These are phyloP conservation scores for Serranus cabrilla DNA, from an alignment of 2,797 vertebrate species.

Conservation along the genomic window DNA sequence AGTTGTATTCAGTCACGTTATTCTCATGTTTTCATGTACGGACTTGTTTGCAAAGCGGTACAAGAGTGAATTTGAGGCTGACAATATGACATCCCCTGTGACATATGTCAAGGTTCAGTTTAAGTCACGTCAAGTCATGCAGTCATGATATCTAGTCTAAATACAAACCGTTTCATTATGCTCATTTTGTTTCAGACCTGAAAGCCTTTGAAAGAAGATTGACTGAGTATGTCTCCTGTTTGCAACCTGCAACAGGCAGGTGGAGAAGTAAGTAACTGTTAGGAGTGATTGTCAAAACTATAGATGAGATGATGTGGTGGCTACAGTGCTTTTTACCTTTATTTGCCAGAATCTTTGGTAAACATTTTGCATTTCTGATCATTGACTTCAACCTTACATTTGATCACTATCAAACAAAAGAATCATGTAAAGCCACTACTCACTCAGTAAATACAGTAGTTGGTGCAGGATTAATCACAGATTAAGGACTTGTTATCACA, in stretches of 20 bases:
- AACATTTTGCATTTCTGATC: not conserved
- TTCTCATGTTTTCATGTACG: not conserved
- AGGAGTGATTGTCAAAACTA: not conserved
- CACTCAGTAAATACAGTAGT: not conserved
- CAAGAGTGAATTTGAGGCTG: not conserved
- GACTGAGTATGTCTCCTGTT: constrained; percentile 97
- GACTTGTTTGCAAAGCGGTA: not conserved
- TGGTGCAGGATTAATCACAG: not conserved
- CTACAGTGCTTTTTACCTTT: not conserved
- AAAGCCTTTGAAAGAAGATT: constrained; percentile 99
- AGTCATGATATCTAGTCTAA: not conserved
- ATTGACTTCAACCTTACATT: not conserved
- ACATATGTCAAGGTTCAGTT: too few species aligned
- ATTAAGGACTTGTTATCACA: not conserved
- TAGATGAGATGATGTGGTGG: not conserved
- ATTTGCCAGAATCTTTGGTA: not conserved
- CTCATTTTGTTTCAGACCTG: constrained; percentile 88
- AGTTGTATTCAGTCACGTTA: not conserved
- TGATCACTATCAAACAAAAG: not conserved
- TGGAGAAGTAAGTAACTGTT: constrained; percentile 95
- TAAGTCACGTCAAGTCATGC: not conserved
- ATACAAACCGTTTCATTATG: not conserved
- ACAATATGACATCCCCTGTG: too few species aligned
- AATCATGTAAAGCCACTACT: not conserved
- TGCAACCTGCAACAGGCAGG: constrained; percentile 98